phyloP scores from a whole-genome alignment of 2,888 invertebrate species.

The Drosophila siamana region DNA sequence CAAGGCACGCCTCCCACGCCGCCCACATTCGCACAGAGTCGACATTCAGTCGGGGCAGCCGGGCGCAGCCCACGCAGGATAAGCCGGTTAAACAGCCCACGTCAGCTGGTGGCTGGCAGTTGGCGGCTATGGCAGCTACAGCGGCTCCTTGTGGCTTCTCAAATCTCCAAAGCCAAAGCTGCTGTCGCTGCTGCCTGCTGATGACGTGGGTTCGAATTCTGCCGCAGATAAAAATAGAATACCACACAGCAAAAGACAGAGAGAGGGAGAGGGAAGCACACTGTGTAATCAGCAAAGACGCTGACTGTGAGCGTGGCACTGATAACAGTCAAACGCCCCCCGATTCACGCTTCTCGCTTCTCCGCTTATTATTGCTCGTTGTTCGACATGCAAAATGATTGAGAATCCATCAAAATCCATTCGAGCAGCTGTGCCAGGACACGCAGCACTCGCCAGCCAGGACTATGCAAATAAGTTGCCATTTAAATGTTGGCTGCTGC shows the following conservation, averaged over 20 bases:
- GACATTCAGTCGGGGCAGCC: not conserved
- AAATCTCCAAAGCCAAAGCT: slow-evolving; percentile 1
- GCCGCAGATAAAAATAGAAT: slow-evolving; percentile 42
- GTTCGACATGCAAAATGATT: slow-evolving; percentile 76
- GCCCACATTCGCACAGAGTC: not conserved
- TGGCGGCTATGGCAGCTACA: not conserved
- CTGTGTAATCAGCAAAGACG: slow-evolving; percentile 36
- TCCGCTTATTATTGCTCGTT: slow-evolving; percentile 46
- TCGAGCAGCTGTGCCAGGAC: slow-evolving; percentile 60
- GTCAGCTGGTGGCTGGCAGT: not conserved
- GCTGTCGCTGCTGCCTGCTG: not conserved
- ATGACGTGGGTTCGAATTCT: slow-evolving; percentile 47
- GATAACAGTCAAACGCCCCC: slow-evolving; percentile 36
- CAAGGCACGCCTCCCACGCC: slow-evolving; percentile 39
- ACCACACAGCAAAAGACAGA: not conserved
- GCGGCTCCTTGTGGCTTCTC: slow-evolving; percentile 38
- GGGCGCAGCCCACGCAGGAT: slow-evolving; percentile 13
- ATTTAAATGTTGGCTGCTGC: slow-evolving; percentile 52
- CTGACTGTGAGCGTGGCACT: slow-evolving; percentile 48
- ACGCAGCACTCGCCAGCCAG: slow-evolving; percentile 34
- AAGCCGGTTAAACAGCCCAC: slow-evolving; percentile 31
- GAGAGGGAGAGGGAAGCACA: not conserved
- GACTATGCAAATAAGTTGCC: slow-evolving; percentile 66
- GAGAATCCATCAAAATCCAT: slow-evolving; percentile 71
- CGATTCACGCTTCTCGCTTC: not conserved